Evolutionary conservation across 2,888 invertebrate species (phyloP).

Genomic region (Cephus sareptanus): DNA sequence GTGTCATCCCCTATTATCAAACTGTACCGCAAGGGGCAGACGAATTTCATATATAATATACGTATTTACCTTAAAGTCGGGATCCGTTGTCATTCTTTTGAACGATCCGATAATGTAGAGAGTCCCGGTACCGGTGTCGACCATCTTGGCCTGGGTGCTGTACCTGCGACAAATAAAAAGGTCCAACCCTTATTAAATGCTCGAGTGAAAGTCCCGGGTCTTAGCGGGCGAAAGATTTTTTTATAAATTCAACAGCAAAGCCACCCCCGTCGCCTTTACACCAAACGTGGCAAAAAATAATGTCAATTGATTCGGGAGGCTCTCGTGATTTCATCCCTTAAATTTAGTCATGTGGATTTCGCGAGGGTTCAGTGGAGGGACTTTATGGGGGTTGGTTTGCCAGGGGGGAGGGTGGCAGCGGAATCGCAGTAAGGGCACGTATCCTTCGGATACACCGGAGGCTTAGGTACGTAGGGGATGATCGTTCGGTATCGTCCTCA

Average conservation of each 20-base stretch:
- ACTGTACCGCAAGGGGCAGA: no score
- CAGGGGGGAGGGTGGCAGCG: background rate
- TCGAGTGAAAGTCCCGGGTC: no score
- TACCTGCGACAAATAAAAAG: slow-evolving; percentile 68
- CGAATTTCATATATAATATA: no score
- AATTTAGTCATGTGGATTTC: background rate
- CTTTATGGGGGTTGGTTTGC: no score
- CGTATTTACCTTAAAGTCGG: slow-evolving; percentile 78
- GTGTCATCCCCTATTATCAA: background rate
- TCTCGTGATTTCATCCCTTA: background rate
- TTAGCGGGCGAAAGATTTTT: background rate
- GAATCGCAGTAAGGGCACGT: slow-evolving; percentile 28
- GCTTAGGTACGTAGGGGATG: slow-evolving; percentile 17
- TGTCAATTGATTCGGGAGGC: background rate
- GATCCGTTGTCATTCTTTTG: slow-evolving; percentile 76
- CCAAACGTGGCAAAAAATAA: background rate
- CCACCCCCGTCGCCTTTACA: background rate
- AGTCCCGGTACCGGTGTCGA: slow-evolving; percentile 82
- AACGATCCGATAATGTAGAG: slow-evolving; percentile 84
- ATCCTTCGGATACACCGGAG: slow-evolving; percentile 9
- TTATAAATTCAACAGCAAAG: background rate
- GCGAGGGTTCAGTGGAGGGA: no score
- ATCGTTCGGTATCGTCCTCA: background rate
- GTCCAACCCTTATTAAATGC: background rate
- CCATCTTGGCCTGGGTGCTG: slow-evolving; percentile 83